Percentiles rank a stretch among this genome's conserved stretches.
Evolutionary conservation across 2,113 vertebrate genomes (phyloP).

Genomic region (Acanthochromis polyacanthus): DNA sequence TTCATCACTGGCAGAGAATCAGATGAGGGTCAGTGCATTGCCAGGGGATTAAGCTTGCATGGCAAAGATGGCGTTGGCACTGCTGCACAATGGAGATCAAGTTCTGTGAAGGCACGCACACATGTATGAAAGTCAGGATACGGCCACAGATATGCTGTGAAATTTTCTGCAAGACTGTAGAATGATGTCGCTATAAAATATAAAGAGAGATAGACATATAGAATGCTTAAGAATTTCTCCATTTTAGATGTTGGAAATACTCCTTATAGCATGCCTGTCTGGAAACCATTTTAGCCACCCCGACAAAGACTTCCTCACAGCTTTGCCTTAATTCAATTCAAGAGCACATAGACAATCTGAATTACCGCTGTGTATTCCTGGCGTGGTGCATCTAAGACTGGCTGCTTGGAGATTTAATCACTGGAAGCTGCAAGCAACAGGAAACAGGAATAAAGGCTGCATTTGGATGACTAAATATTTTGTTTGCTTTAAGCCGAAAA

Average conservation of each 20-base stretch:
- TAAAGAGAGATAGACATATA: not conserved
- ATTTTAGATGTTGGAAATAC: constrained; percentile 31
- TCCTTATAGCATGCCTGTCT: constrained; percentile 16
- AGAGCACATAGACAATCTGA: constrained; percentile 20
- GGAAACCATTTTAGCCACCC: constrained; percentile 22
- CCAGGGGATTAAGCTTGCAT: constrained; percentile 70
- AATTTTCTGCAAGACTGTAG: not conserved
- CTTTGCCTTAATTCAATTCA: constrained; percentile 34
- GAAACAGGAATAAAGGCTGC: not conserved
- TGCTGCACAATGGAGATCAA: constrained; percentile 61
- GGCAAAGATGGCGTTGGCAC: constrained; percentile 65
- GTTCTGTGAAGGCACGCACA: constrained; percentile 65
- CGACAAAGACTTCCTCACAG: constrained; percentile 22
- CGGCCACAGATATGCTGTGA: constrained; percentile 15
- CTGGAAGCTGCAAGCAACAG: not conserved
- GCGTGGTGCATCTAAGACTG: constrained; percentile 7
- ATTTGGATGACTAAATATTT: constrained; percentile 32
- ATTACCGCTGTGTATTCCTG: constrained; percentile 4
- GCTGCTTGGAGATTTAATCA: constrained; percentile 22
- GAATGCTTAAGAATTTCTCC: not conserved
- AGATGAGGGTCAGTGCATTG: constrained; percentile 58
- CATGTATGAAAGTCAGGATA: constrained; percentile 23
- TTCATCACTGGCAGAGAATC: constrained; percentile 27
- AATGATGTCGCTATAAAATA: not conserved
- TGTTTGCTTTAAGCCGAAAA: constrained; percentile 30